phyloP scores from a whole-genome alignment of 2,797 vertebrate species.

The Acipenser oxyrinchus region DNA sequence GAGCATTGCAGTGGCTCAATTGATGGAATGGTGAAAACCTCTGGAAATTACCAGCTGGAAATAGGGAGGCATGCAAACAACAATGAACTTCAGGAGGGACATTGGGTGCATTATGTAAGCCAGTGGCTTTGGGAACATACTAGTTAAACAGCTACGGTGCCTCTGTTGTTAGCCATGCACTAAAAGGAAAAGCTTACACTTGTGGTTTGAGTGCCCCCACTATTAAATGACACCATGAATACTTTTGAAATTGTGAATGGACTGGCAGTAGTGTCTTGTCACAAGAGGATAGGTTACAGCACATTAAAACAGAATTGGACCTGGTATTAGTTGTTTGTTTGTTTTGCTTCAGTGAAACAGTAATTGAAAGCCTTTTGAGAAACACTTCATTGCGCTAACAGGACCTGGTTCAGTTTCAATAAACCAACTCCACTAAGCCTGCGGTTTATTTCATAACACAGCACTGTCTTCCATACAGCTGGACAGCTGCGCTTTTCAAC shows the following conservation, averaged over 20 bases:
- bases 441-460: no score
- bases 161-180: constrained; percentile 25
- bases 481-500: no score
- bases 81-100: constrained; percentile 36
- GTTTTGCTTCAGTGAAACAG: no score
- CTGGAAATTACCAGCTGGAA: background rate
- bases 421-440: no score
- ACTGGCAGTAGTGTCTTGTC: background rate
- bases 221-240: background rate
- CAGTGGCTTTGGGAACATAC: constrained; percentile 41
- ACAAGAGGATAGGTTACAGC: background rate
- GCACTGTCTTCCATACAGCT: no score
- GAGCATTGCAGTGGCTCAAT: no score
- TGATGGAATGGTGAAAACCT: no score
- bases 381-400: no score
- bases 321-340: no score
- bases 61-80: background rate
- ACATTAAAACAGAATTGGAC: no score
- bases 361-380: no score
- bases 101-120: constrained; percentile 32
- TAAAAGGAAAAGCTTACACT: background rate
- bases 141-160: constrained; percentile 19
- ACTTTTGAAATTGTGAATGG: background rate
- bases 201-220: constrained; percentile 11
- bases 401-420: no score